Evolutionary conservation across 2,113 vertebrate genomes (phyloP).

Genomic region (Oryctolagus cuniculus): mOryCun1.1 NC_091453.1:5150501-5151000

Average conservation of each 20-base stretch:
- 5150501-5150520: background rate
- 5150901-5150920: background rate
- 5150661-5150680: slow-evolving; percentile 43
- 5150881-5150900: background rate
- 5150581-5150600: background rate
- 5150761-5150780: slow-evolving; percentile 36
- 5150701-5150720: slow-evolving; percentile 69
- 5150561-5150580: background rate
- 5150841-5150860: slow-evolving; percentile 56
- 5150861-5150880: background rate
- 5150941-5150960: background rate
- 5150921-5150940: too few relatives aligned
- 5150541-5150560: background rate
- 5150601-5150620: background rate
- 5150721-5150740: slow-evolving; percentile 68
- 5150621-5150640: slow-evolving; percentile 72
- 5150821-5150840: slow-evolving; percentile 46
- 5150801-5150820: background rate
- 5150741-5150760: slow-evolving; percentile 43
- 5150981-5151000: background rate
- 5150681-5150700: background rate
- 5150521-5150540: background rate
- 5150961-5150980: background rate
- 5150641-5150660: slow-evolving; percentile 25
- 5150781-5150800: slow-evolving; percentile 58